Conservation (phyloP, 2,113 vertebrate genomes). For the Zootoca vivipara region DNA sequence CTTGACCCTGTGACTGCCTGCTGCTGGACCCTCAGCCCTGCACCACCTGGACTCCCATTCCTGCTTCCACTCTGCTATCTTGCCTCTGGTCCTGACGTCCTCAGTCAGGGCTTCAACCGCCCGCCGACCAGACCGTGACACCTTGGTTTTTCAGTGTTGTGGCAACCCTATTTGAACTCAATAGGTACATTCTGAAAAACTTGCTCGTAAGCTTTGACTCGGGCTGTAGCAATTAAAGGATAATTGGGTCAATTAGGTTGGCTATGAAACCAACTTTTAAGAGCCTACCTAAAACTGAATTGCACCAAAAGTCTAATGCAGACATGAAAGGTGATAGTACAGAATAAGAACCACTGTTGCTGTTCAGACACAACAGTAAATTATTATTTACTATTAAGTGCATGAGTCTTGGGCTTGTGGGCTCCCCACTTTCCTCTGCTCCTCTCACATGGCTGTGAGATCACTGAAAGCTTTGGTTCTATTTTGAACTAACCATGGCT, state of each 20-base stretch:
- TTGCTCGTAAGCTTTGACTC: not conserved
- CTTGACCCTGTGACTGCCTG: no score
- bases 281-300: not conserved
- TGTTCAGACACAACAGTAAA: not conserved
- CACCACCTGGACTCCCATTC: no score
- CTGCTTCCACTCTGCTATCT: no score
- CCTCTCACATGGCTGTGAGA: not conserved
- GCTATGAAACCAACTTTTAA: conserved; percentile 1
- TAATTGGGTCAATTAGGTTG: conserved; percentile 2
- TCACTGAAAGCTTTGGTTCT: not conserved
- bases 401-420: not conserved
- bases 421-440: not conserved
- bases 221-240: not conserved
- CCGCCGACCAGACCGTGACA: no score
- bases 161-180: not conserved
- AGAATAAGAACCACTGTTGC: not conserved
- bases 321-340: not conserved
- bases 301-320: not conserved
- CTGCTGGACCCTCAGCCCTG: no score
- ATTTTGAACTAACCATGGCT: not conserved
- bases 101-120: no score
- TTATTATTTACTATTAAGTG: not conserved
- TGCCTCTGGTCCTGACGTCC: no score
- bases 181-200: not conserved
- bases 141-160: not conserved